Conservation (phyloP, 2,113 vertebrate genomes). For the Orcinus orca region DNA sequence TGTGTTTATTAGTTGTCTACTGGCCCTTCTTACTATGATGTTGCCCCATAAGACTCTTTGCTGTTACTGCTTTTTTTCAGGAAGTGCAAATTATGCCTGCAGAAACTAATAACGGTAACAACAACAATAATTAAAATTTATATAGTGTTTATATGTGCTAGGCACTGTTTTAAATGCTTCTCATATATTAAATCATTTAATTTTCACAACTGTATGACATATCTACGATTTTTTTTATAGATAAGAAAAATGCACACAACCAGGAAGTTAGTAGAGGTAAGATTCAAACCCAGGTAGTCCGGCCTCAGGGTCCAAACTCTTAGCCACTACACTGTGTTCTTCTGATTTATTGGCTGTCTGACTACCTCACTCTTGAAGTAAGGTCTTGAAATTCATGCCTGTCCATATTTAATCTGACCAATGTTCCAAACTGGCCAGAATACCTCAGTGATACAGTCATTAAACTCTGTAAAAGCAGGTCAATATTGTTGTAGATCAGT, state of each 20-base stretch:
- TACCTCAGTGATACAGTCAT: not conserved
- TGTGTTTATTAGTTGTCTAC: not conserved
- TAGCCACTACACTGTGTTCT: not conserved
- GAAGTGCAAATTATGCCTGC: not conserved
- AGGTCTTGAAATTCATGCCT: not conserved
- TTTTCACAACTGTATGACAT: not conserved
- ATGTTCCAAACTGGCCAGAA: not conserved
- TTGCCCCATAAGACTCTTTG: not conserved
- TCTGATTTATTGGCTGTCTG: not conserved
- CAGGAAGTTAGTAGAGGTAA: not conserved
- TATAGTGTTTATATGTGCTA: not conserved
- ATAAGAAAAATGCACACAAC: not conserved
- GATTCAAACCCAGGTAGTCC: not conserved
- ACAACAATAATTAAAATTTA: not conserved
- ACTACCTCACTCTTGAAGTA: not conserved
- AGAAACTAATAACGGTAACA: not conserved
- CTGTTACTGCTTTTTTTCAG: not conserved
- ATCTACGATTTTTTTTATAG: not conserved
- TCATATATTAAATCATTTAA: not conserved
- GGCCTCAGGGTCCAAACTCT: not conserved
- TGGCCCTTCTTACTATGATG: not conserved
- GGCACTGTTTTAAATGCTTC: not conserved
- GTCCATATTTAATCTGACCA: not conserved
- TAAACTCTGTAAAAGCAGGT: not conserved
- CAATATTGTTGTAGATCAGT: not conserved